Evolutionary conservation across 2,113 vertebrate species (phyloP).

Genomic region (Naja naja): DNA sequence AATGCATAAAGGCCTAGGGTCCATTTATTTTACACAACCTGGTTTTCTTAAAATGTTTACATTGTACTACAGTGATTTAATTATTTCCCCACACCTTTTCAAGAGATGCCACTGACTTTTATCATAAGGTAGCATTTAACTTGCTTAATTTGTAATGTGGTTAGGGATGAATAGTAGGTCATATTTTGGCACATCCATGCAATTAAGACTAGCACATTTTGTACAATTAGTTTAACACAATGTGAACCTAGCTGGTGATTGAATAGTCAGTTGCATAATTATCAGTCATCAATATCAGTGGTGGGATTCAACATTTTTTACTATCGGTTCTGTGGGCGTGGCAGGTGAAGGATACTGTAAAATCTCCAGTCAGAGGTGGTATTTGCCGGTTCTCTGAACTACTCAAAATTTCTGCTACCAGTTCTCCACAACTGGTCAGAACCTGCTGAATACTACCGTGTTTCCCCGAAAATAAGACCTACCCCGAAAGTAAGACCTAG

Average conservation of each 20-base stretch:
- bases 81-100: background rate
- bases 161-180: background rate
- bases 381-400: too few relatives aligned
- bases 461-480: too few relatives aligned
- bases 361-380: too few relatives aligned
- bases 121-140: background rate
- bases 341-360: too few relatives aligned
- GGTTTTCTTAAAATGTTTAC: conserved; percentile 3
- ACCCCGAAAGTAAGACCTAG: too few relatives aligned
- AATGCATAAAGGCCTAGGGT: background rate
- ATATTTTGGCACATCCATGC: background rate
- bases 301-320: too few relatives aligned
- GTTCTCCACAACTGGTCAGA: too few relatives aligned
- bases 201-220: background rate
- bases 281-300: too few relatives aligned
- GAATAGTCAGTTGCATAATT: background rate
- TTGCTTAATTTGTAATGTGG: background rate
- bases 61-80: background rate
- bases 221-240: background rate
- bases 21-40: background rate
- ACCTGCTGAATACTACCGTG: too few relatives aligned
- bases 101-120: conserved; percentile 1
- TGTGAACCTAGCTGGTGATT: background rate
- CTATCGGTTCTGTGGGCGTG: too few relatives aligned
- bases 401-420: too few relatives aligned